Conservation (phyloP, 2,888 invertebrate species). For the Hypsopygia costalis region DNA sequence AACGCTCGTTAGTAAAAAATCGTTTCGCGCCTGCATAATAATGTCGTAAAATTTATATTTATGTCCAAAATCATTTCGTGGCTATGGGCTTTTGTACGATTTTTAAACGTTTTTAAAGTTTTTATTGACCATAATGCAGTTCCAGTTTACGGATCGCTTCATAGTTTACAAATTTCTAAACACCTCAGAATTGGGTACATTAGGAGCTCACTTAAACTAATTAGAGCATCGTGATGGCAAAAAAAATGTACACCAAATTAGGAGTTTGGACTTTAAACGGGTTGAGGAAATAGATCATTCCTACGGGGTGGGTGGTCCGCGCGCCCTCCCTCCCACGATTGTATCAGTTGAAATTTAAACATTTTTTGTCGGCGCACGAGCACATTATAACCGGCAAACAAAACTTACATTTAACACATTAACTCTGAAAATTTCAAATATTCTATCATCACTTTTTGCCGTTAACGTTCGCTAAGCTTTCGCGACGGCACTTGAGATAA, state of each 20-base stretch:
- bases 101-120: conserved; percentile 18
- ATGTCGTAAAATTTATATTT: conserved; percentile 70
- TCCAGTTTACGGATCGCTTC: conserved; percentile 1
- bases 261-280: conserved; percentile 23
- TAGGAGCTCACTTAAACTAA: conserved; percentile 26
- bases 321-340: conserved; percentile 36
- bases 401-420: not conserved
- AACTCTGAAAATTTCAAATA: too few relatives aligned
- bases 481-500: conserved; percentile 34
- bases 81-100: conserved; percentile 20
- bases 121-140: conserved; percentile 13
- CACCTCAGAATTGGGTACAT: conserved; percentile 26
- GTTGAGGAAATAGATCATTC: conserved; percentile 41
- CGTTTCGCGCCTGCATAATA: conserved; percentile 57
- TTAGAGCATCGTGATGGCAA: conserved; percentile 43
- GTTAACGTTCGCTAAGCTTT: conserved; percentile 27
- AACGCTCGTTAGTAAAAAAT: conserved; percentile 52
- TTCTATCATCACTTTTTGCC: conserved; percentile 7
- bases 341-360: conserved; percentile 46
- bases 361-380: conserved; percentile 40
- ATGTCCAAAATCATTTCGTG: conserved; percentile 37
- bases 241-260: conserved; percentile 35
- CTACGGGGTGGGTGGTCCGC: conserved; percentile 52
- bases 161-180: conserved; percentile 1
- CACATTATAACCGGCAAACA: conserved; percentile 36